A percentile compares a stretch with the other conserved stretches of the same genome.
Conservation (phyloP, 2,888 invertebrate species). For the Lasioglossum figueresi region DNA sequence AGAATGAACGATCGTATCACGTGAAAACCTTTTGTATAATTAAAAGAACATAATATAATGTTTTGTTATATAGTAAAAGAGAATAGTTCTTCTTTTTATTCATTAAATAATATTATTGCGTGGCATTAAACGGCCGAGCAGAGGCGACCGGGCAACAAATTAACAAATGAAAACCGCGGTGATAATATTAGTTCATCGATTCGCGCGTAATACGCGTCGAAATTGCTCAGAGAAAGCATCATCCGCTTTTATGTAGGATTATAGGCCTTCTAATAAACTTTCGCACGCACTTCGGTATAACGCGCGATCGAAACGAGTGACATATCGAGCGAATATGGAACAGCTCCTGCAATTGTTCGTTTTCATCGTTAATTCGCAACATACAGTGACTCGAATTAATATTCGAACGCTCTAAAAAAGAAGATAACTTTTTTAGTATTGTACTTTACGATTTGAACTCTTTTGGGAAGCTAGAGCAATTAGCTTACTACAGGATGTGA, state of each 20-base stretch:
- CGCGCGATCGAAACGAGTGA: constrained; percentile 26
- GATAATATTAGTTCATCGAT: constrained; percentile 31
- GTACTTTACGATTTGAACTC: too few relatives aligned
- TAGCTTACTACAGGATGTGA: too few relatives aligned
- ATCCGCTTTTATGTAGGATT: constrained; percentile 71
- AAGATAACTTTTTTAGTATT: too few relatives aligned
- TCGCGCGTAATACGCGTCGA: constrained; percentile 30
- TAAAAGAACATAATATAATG: too few relatives aligned
- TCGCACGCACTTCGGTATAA: constrained; percentile 52
- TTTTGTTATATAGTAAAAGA: too few relatives aligned
- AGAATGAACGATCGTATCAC: too few relatives aligned
- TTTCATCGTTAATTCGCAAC: background rate
- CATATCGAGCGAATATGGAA: background rate
- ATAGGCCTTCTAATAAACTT: constrained; percentile 72
- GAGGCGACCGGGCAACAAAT: background rate
- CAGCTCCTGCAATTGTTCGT: too few relatives aligned
- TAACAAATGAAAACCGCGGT: background rate
- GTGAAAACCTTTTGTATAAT: too few relatives aligned
- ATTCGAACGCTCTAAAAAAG: too few relatives aligned
- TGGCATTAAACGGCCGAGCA: background rate
- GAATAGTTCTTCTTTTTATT: background rate
- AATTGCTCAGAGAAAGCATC: constrained; percentile 69
- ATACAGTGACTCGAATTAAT: too few relatives aligned
- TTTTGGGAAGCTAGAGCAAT: too few relatives aligned
- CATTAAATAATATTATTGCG: background rate